Conservation (phyloP, 1,140 invertebrate species). For the Zaprionus ornatus region DNA sequence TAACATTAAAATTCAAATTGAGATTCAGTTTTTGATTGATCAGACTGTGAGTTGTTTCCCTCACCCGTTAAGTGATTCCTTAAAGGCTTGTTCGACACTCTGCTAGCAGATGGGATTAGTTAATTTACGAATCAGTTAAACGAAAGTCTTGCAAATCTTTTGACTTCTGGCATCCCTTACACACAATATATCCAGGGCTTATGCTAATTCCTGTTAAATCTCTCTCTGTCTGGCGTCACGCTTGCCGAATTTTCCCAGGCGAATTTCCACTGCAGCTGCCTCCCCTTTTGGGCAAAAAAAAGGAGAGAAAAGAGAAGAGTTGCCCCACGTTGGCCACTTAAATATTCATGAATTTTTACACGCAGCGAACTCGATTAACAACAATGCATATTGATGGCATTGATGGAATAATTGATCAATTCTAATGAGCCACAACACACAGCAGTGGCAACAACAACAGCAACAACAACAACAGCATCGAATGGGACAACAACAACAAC, state of each 20-base stretch:
- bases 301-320: conserved; percentile 20
- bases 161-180: background rate
- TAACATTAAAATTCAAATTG: conserved; percentile 80
- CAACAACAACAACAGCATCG: background rate
- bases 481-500: conserved; percentile 9
- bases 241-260: conserved; percentile 66
- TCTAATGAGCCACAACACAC: conserved; percentile 74
- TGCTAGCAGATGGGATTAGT: conserved; percentile 12
- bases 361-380: conserved; percentile 73
- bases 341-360: conserved; percentile 72
- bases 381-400: conserved; percentile 82
- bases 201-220: conserved; percentile 36
- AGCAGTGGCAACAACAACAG: conserved; percentile 9
- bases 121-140: conserved; percentile 2
- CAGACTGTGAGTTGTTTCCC: conserved; percentile 3
- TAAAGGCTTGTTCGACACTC: conserved; percentile 43
- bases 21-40: conserved; percentile 80
- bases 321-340: conserved; percentile 50
- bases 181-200: conserved; percentile 2
- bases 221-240: conserved; percentile 51
- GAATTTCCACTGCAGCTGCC: conserved; percentile 38
- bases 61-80: background rate
- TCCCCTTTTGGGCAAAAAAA: conserved; percentile 22
- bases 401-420: conserved; percentile 83
- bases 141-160: background rate